Conservation (phyloP, 2,888 invertebrate genomes). For the Melanargia galathea region DNA sequence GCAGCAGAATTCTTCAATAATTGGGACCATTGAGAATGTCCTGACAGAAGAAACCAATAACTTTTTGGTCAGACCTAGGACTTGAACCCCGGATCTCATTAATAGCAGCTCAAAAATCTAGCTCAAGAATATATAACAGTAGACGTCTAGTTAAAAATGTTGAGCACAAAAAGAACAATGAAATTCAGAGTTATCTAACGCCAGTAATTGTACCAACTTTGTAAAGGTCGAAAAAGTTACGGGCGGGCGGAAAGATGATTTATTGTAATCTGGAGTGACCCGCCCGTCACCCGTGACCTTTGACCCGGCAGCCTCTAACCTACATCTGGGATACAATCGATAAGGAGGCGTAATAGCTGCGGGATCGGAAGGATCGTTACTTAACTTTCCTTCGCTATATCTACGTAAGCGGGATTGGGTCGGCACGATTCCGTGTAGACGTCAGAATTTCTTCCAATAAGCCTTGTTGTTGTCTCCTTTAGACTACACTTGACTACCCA, state of each 20-base stretch:
- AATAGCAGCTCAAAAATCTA: too few species aligned
- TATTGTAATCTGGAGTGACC: constrained; percentile 2
- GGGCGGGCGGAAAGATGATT: background rate
- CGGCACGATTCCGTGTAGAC: background rate
- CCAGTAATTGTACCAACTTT: background rate
- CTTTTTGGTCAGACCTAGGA: too few species aligned
- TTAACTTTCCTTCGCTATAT: background rate
- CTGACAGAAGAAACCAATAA: too few species aligned
- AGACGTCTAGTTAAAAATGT: too few species aligned
- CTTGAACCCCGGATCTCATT: too few species aligned
- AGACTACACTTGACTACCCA: background rate
- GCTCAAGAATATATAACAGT: too few species aligned
- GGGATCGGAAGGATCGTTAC: background rate
- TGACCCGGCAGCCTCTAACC: constrained; percentile 72
- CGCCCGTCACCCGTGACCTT: constrained; percentile 5
- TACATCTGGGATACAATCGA: constrained; percentile 71
- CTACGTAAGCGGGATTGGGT: background rate
- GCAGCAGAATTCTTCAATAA: too few species aligned
- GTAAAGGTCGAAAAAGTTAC: constrained; percentile 7
- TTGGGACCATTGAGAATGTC: too few species aligned
- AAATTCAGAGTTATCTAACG: background rate
- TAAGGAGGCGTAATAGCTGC: constrained; percentile 42
- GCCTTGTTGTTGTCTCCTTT: too few species aligned
- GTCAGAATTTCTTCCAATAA: background rate
- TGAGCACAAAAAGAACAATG: background rate